Base-by-base conservation (phyloP, 2,113 vertebrate species). In the Laticauda colubrina region DNA sequence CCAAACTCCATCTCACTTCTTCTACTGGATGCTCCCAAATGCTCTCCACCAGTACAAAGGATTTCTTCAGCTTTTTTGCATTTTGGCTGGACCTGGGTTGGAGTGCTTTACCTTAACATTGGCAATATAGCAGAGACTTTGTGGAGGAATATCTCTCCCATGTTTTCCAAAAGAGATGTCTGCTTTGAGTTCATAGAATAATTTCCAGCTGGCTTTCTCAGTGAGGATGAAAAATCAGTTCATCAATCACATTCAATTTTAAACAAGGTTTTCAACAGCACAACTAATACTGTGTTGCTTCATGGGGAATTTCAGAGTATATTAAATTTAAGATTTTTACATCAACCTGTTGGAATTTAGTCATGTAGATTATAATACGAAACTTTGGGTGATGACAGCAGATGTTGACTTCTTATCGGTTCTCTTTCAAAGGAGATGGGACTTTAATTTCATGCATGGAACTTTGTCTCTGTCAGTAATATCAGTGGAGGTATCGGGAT, bases 231-330 rank as follows among this genome's bases (percentile, higher is more conserved):
- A 20, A 10, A 45, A 29, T 6, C 1, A 15, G 14, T 57, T 8
- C 4, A 29, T 0, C 0, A 3, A 2, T 4, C 0, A 18, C 3
- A 3, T 9, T 0, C 29, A 18, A 26, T 5, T 3, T 7, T 29
- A 26, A 20, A 2, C 0, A 8, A 11, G 0, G 1, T 43, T 8
- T 85, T 85, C 53, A 26, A 24, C 1, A 45, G 69, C 12, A 91
- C 21, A 9, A 39, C 69, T 8, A 85, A 85, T 43, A 14, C 18
- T 2, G 53, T 85, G 34, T 6, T 91, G 12, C 2, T 91, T 8
- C 34, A 45, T 91, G 90, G 90, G 2, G 69, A 91, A 55, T 51
- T 26, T 43, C 23, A 9, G 1, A 29, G 29, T 3, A 21, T 34
- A 2, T 29, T 69, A 69, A 69, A 69, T 69, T n/a, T 69, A 69